Evolutionary conservation across 2,888 invertebrate genomes (phyloP).

Genomic region (Amphipoea lucens): DNA sequence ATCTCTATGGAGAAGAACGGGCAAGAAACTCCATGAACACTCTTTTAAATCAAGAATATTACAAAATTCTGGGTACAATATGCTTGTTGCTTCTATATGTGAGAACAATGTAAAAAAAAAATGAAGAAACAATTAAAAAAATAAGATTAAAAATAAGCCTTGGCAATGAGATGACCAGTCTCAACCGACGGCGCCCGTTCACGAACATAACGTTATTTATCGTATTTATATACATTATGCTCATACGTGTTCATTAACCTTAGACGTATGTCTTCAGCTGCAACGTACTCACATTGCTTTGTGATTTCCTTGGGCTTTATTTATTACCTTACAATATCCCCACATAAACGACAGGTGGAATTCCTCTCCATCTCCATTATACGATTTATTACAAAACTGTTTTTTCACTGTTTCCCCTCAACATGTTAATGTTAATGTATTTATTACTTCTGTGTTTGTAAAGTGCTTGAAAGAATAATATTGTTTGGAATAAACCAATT

Average conservation of each 20-base stretch:
- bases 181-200: too few relatives aligned
- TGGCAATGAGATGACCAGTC: too few relatives aligned
- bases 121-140: too few relatives aligned
- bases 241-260: neutral
- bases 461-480: slow-evolving; percentile 12
- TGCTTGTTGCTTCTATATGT: too few relatives aligned
- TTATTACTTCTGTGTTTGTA: slow-evolving; percentile 37
- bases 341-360: slow-evolving; percentile 39
- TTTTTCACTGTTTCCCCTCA: slow-evolving; percentile 34
- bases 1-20: too few relatives aligned
- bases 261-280: neutral
- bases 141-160: too few relatives aligned
- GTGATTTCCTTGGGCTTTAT: slow-evolving; percentile 1
- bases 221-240: too few relatives aligned
- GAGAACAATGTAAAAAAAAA: too few relatives aligned
- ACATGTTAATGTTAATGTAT: slow-evolving; percentile 32
- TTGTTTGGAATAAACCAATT: slow-evolving; percentile 6
- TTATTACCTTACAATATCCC: neutral
- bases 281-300: neutral
- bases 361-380: slow-evolving; percentile 26
- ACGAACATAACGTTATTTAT: too few relatives aligned
- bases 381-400: slow-evolving; percentile 48
- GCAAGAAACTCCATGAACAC: too few relatives aligned
- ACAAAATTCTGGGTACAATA: too few relatives aligned
- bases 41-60: too few relatives aligned